phyloP scores from a whole-genome alignment of 2,797 vertebrate species.

The Bradypodion ventrale region DNA sequence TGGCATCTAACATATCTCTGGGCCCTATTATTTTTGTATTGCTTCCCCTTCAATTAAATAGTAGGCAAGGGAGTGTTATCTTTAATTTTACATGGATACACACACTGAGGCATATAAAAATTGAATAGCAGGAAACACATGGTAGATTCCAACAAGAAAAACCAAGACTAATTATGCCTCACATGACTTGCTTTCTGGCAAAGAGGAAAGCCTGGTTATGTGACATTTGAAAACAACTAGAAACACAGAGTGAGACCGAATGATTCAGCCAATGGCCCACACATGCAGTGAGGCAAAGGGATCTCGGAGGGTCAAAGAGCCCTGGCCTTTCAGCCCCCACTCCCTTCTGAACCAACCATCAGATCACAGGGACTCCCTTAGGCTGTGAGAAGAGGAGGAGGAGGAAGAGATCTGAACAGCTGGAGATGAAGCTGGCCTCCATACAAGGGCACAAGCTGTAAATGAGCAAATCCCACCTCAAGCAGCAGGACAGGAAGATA shows the following conservation, averaged over 20 bases:
- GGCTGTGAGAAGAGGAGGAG: constrained; percentile 32
- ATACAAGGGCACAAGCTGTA: constrained; percentile 27
- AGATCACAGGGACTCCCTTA: constrained; percentile 38
- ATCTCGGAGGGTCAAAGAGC: constrained; percentile 37
- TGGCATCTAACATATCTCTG: no score
- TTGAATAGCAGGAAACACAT: not conserved
- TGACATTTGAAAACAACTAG: constrained; percentile 41
- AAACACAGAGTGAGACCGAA: constrained; percentile 50
- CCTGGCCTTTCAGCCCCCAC: constrained; percentile 55
- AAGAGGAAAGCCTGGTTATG: constrained; percentile 30
- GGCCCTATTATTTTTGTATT: not conserved
- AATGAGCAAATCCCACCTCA: not conserved
- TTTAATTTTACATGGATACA: not conserved
- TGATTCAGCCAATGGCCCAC: constrained; percentile 65
- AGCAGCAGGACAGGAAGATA: not conserved
- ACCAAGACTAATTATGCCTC: constrained; percentile 17
- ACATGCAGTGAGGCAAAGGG: constrained; percentile 52
- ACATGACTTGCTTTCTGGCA: constrained; percentile 13
- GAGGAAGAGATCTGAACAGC: constrained; percentile 20
- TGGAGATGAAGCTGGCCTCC: not conserved
- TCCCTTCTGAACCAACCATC: constrained; percentile 27
- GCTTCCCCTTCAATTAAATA: not conserved
- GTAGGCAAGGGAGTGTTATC: not conserved
- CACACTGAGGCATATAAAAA: not conserved
- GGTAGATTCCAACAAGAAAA: rapidly evolving